Base-by-base conservation (phyloP, 1,140 invertebrate genomes). In the Daktulosphaira vitifoliae region DNA sequence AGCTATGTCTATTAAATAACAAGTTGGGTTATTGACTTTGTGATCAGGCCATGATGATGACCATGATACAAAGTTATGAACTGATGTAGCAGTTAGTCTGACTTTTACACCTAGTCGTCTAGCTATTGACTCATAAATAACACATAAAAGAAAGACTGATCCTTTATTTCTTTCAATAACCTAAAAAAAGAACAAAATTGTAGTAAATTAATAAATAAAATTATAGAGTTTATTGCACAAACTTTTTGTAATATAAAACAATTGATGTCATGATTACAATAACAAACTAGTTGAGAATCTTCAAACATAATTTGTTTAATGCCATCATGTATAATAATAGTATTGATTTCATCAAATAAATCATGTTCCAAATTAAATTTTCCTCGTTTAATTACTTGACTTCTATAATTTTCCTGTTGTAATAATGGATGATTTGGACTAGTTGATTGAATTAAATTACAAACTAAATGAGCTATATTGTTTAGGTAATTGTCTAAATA, bases 51-150 rank as follows among this genome's bases (percentile, higher is more conserved):
- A 62, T 33, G 56, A 62, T 18, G 56, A 46, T 22, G 56, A 22
- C 56, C 56, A 62, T 15, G 56, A 29, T 29, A 62, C 6, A 62
- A 62, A 62, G 44, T 33, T 62, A 9, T 62, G 56, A 33, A 22
- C 25, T 29, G 23, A 62, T n/a, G 56, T 48, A 15, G 56, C 42
- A 22, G 42, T 62, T 20, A 62, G 11, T 9, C 13, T 20, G 5
- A 62, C 56, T n/a, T 62, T 62, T 29, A 62, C 56, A 8, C 56
- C 56, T 33, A 62, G 46, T 62, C 56, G 56, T 48, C 25, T 46
- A 48, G 56, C 42, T n/a, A 62, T 16, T 29, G 56, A 48, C 38
- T 62, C 42, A 11, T 33, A 62, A 18, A 62, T 29, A 1, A 62
- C 42, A 33, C 56, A 48, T 4, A 62, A 5, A 9, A 46, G 8